Base-by-base conservation (phyloP, 1,140 invertebrate genomes). In the Ostrea edulis region DNA sequence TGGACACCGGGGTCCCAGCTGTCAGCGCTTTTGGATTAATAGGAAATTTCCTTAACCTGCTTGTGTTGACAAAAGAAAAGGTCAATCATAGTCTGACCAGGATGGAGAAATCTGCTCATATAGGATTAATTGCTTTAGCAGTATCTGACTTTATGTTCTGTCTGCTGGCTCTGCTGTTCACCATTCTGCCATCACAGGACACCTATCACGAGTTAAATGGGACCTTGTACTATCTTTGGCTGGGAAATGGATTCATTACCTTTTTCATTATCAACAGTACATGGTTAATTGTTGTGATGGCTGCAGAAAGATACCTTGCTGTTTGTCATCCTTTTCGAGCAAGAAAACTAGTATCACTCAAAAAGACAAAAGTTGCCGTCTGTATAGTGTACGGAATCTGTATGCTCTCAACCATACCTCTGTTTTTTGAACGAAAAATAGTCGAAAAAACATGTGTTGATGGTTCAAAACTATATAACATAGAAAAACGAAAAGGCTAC, bases 281-380 rank as follows among this genome's bases (percentile, higher is more conserved):
- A 11, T 93, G 93, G 93, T 90, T 94, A 22, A 94, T 93, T 55
- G 94, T 94, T 25, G 91, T 93, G 35, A 94, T 94, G 94, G 94
- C 94, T 8, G 94, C 91, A 0, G 93, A 93, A 71, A 88, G 94
- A 14, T 94, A 94, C 87, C 82, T 94, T 54, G 94, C 93, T 51
- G 93, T 94, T 2, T 94, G 94, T 87, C 93, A 94, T 88, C 94
- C 94, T 25, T 93, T 94, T 54, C 93, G 92, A 83, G 93, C 93
- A 11, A 87, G 93, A 54, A 93, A 94, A 85, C 54, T 94, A 2
- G 93, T 94, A 55, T 93, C 93, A 7, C 87, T 94, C 14, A 90
- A 90, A 14, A 90, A 92, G 14, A 94, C 93, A 12, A 88, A 92
- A 51, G 90, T 93, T n/a, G 92, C 91, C 52, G 93, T 94, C 52